These are phyloP conservation scores for Echeneis naucrates DNA, from an alignment of 2,797 vertebrate genomes.

Conservation along the genomic window DNA sequence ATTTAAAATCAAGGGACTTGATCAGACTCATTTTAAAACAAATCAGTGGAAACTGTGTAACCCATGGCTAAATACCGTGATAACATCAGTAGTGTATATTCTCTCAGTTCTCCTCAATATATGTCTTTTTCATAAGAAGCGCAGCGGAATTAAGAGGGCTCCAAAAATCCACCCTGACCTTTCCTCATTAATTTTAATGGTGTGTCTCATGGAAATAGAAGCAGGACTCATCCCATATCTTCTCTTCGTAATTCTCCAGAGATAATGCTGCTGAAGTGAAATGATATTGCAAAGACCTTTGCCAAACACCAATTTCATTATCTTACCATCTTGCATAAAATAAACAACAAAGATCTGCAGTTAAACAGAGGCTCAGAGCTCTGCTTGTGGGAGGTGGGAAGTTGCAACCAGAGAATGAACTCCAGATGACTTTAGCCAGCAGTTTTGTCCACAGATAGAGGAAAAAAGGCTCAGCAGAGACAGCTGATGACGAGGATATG, in stretches of 20 bases:
- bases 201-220: constrained; percentile 49
- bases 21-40: constrained; percentile 56
- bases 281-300: constrained; percentile 71
- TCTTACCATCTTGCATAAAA: constrained; percentile 62
- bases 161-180: constrained; percentile 53
- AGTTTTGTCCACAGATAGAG: constrained; percentile 33
- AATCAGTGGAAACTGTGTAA: constrained; percentile 56
- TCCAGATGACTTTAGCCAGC: constrained; percentile 40
- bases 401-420: neutral
- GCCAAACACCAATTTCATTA: constrained; percentile 71
- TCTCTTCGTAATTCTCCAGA: constrained; percentile 62
- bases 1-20: constrained; percentile 55
- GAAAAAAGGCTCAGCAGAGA: neutral
- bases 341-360: constrained; percentile 53
- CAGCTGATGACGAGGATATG: constrained; percentile 84
- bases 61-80: constrained; percentile 58
- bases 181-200: constrained; percentile 71
- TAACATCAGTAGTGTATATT: constrained; percentile 63
- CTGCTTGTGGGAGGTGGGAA: neutral
- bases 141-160: constrained; percentile 50
- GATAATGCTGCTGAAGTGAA: constrained; percentile 63
- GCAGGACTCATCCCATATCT: constrained; percentile 54
- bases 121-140: constrained; percentile 63
- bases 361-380: constrained; percentile 50
- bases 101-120: constrained; percentile 49